These are phyloP conservation scores for Catagonus wagneri DNA, from an alignment of 2,113 vertebrate species.

Conservation along the genomic window DNA sequence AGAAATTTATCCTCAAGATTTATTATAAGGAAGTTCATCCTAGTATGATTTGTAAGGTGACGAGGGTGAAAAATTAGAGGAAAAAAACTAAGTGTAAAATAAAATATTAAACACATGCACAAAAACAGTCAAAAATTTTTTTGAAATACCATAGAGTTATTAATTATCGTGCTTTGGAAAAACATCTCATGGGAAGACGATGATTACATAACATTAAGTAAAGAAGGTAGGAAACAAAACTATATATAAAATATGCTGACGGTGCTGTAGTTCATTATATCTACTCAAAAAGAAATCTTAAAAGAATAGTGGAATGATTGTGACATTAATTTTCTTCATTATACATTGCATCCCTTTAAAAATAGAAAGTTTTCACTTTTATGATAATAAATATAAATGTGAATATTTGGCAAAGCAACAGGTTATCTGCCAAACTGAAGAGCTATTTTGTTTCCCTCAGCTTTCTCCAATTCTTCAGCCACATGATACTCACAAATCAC, in stretches of 20 bases:
- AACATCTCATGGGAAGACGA: background rate
- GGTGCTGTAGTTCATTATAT: background rate
- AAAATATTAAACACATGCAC: background rate
- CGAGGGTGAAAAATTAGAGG: background rate
- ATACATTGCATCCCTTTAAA: background rate
- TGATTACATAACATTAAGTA: background rate
- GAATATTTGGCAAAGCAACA: background rate
- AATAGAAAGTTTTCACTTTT: background rate
- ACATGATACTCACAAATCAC: background rate
- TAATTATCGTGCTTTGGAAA: background rate
- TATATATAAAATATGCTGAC: background rate
- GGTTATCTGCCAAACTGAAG: background rate
- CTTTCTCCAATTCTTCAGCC: background rate
- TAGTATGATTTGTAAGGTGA: background rate
- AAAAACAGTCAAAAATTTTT: background rate
- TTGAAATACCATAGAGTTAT: background rate
- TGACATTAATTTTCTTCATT: background rate
- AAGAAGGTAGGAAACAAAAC: background rate
- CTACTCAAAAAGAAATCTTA: slow-evolving; percentile 13
- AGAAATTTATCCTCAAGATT: background rate
- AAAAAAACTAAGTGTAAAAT: background rate
- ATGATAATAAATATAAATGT: background rate
- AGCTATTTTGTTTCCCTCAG: background rate
- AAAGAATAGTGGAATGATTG: background rate
- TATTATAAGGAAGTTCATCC: background rate